Conservation (phyloP, 2,888 invertebrate genomes). For the Formica aserva region DNA sequence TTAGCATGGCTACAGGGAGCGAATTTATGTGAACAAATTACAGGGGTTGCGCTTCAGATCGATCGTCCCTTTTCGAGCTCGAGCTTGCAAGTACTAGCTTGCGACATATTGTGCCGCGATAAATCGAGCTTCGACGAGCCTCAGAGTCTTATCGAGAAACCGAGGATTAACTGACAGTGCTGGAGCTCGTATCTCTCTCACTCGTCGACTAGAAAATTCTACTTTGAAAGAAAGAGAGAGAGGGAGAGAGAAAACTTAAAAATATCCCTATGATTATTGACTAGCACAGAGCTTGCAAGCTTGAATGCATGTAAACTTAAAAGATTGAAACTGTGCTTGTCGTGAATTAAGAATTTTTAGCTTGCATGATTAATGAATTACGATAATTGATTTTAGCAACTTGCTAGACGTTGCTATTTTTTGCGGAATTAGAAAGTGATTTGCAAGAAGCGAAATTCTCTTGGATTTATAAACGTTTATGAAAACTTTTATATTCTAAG, state of each 20-base stretch:
- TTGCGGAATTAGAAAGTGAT: neutral
- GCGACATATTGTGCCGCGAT: conserved; percentile 73
- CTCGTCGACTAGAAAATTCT: conserved; percentile 48
- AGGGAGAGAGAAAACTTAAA: neutral
- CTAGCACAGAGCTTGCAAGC: neutral
- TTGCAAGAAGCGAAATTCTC: neutral
- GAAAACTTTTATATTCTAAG: neutral
- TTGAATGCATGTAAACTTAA: neutral
- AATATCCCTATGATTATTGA: neutral
- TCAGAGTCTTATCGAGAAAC: conserved; percentile 65
- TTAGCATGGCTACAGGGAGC: conserved; percentile 30
- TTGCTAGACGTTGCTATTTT: neutral
- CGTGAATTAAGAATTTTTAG: neutral
- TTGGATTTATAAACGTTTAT: neutral
- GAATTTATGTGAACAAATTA: conserved; percentile 73
- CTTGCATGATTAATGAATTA: neutral
- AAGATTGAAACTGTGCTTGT: neutral
- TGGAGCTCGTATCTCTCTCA: conserved; percentile 45
- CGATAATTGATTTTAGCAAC: neutral
- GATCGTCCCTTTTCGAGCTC: conserved; percentile 62
- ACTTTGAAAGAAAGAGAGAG: neutral
- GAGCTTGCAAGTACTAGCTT: conserved; percentile 67
- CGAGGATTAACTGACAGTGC: conserved; percentile 65
- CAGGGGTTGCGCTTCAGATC: conserved; percentile 62
- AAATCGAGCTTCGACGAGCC: conserved; percentile 70